phyloP scores from a whole-genome alignment of 2,113 vertebrate species.

The Butorides virescens region DNA sequence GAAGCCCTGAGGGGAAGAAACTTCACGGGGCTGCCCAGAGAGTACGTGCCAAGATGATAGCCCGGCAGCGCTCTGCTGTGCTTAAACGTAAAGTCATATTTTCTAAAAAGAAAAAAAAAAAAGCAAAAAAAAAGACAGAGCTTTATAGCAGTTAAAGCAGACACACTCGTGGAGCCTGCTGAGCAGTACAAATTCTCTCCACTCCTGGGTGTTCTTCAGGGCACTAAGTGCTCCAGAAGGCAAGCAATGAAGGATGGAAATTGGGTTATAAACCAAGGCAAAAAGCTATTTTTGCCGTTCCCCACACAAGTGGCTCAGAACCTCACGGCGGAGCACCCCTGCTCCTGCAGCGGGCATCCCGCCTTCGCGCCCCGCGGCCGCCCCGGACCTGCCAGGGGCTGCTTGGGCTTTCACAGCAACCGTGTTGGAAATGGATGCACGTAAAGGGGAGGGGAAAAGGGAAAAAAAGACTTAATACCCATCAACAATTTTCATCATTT shows the following conservation, averaged over 20 bases:
- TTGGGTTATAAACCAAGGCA: not conserved
- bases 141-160: not conserved
- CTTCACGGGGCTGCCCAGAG: conserved; percentile 80
- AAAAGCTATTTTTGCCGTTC: not conserved
- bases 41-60: conserved; percentile 87
- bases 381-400: not conserved
- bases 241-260: not conserved
- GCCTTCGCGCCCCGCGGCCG: not conserved
- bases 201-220: not conserved
- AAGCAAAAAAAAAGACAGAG: too few relatives aligned
- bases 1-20: conserved; percentile 79
- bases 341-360: not conserved
- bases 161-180: conserved; percentile 3
- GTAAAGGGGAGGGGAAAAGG: not conserved
- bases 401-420: not conserved
- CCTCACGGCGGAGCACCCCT: not conserved
- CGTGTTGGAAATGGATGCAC: not conserved
- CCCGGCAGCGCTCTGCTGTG: not conserved
- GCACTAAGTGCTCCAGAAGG: not conserved
- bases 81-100: not conserved
- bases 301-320: not conserved
- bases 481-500: not conserved
- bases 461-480: not conserved
- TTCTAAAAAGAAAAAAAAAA: not conserved
- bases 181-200: conserved; percentile 1